Evolutionary conservation across 1,140 invertebrate species (phyloP).

Genomic region (Drosophila ambigua): DNA sequence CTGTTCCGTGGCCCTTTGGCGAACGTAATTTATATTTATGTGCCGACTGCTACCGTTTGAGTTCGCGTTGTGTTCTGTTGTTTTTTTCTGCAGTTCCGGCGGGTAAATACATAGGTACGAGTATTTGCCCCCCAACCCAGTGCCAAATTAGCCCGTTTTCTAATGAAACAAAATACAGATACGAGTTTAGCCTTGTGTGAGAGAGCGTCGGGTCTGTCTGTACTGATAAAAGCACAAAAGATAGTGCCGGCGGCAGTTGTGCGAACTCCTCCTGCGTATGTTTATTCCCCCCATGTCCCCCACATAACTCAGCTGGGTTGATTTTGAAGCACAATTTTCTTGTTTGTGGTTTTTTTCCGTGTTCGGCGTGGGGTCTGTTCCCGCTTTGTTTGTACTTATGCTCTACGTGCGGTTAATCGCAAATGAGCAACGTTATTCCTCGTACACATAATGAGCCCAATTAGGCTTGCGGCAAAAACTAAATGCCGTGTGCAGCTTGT

Average conservation of each 20-base stretch:
- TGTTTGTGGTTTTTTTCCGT: slow-evolving; percentile 12
- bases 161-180: slow-evolving; percentile 58
- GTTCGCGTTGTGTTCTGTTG: not conserved
- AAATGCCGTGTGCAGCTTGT: slow-evolving; percentile 72
- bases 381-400: slow-evolving; percentile 59
- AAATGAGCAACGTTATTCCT: slow-evolving; percentile 66
- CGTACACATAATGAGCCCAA: slow-evolving; percentile 70
- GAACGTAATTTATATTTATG: slow-evolving; percentile 49
- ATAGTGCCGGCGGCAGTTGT: slow-evolving; percentile 56
- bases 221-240: slow-evolving; percentile 65
- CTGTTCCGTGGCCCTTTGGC: slow-evolving; percentile 40
- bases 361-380: slow-evolving; percentile 19
- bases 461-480: slow-evolving; percentile 71
- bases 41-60: slow-evolving; percentile 1
- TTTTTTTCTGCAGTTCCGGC: slow-evolving; percentile 40
- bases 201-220: slow-evolving; percentile 37
- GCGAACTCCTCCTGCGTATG: not conserved
- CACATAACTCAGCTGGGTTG: slow-evolving; percentile 40
- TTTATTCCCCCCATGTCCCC: slow-evolving; percentile 18
- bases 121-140: slow-evolving; percentile 25
- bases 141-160: slow-evolving; percentile 57
- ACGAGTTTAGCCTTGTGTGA: not conserved
- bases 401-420: slow-evolving; percentile 74
- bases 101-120: slow-evolving; percentile 10
- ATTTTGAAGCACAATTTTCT: slow-evolving; percentile 39